Evolutionary conservation across 2,797 vertebrate species (phyloP).

Genomic region (Zenarchopterus dispar): DNA sequence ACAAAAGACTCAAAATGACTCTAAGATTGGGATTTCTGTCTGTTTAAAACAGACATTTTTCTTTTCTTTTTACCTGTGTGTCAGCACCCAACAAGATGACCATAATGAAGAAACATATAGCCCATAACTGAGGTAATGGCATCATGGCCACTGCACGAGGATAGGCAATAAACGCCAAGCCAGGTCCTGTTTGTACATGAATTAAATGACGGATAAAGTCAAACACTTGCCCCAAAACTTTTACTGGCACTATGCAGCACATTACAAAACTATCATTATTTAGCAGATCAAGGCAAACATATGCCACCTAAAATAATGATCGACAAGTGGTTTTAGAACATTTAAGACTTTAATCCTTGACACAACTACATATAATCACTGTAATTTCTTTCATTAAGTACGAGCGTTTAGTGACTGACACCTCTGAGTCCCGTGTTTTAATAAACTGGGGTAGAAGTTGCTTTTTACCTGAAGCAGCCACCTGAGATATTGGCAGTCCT

Average conservation of each 20-base stretch:
- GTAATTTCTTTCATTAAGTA: no score
- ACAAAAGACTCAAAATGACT: neutral
- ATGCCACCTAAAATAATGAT: no score
- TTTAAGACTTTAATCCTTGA: no score
- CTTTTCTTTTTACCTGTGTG: constrained; percentile 62
- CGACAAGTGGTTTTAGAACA: no score
- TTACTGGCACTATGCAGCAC: neutral
- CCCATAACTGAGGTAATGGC: constrained; percentile 79
- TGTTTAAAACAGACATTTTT: no score
- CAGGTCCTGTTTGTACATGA: constrained; percentile 62
- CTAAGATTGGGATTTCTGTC: no score
- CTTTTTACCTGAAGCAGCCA: constrained; percentile 70
- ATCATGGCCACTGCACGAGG: constrained; percentile 79
- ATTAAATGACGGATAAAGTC: neutral
- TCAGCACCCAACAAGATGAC: constrained; percentile 78
- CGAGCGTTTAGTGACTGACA: no score
- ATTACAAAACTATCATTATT: no score
- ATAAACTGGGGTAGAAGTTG: neutral
- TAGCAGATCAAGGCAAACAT: no score
- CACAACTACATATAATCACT: no score
- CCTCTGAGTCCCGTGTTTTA: neutral
- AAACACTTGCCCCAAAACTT: neutral
- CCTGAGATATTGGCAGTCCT: constrained; percentile 76
- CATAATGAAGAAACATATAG: constrained; percentile 79
- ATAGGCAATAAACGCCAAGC: constrained; percentile 79